Percentiles rank a stretch among this genome's conserved stretches.
These are phyloP conservation scores for Caiman crocodilus DNA, from an alignment of 2,797 vertebrate genomes.

Conservation along the genomic window DNA sequence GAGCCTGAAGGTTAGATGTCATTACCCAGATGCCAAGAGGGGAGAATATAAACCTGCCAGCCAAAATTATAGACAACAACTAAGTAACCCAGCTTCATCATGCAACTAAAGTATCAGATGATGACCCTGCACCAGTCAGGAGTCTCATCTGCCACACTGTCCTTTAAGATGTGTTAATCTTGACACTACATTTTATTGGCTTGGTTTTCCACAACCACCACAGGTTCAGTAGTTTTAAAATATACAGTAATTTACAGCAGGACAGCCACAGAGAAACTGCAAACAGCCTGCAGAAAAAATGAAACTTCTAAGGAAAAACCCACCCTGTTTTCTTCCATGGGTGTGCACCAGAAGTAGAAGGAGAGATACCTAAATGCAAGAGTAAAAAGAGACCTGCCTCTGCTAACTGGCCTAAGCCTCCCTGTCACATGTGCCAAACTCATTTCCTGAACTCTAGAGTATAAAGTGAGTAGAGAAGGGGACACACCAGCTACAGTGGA, in stretches of 20 bases:
- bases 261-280: neutral
- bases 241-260: neutral
- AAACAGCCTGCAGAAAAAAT: neutral
- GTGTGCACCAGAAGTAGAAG: neutral
- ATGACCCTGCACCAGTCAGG: neutral
- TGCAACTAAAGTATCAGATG: neutral
- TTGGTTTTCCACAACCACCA: neutral
- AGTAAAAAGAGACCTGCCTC: neutral
- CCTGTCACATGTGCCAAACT: neutral
- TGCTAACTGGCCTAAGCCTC: neutral
- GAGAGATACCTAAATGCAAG: neutral
- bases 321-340: neutral
- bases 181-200: neutral
- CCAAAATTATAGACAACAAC: neutral
- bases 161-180: neutral
- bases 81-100: neutral
- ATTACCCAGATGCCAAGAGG: too few relatives aligned
- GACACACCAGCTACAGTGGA: too few relatives aligned
- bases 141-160: constrained; percentile 1
- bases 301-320: neutral
- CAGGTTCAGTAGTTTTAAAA: neutral
- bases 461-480: neutral
- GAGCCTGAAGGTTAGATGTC: too few relatives aligned
- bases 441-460: neutral
- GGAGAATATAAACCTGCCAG: too few relatives aligned